Conservation (phyloP, 2,888 invertebrate species). For the Euplagia quadripunctaria region DNA sequence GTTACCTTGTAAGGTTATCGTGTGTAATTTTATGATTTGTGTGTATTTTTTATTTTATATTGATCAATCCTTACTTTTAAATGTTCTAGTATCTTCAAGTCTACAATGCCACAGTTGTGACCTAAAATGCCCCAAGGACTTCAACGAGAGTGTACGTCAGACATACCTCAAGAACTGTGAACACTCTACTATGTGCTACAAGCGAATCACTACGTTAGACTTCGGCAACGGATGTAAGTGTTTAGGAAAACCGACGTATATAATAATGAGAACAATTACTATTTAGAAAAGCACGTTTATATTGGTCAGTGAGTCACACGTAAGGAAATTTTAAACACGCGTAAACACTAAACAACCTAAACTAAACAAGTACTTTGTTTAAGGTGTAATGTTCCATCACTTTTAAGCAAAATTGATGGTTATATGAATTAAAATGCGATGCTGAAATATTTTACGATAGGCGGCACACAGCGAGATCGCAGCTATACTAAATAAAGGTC, state of each 20-base stretch:
- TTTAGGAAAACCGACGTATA: background rate
- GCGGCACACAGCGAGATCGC: too few species aligned
- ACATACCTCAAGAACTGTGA: slow-evolving; percentile 90
- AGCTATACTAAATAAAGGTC: too few species aligned
- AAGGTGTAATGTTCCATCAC: background rate
- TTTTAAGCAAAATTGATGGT: background rate
- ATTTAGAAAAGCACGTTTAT: background rate
- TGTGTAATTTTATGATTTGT: background rate
- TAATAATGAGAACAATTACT: background rate
- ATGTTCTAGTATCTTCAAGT: slow-evolving; percentile 66
- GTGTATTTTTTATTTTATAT: background rate
- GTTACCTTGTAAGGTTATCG: background rate
- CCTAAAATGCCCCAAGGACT: slow-evolving; percentile 67
- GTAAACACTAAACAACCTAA: background rate
- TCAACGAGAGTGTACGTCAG: slow-evolving; percentile 86
- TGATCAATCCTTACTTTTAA: background rate
- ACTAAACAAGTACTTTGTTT: background rate
- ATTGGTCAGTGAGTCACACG: background rate
- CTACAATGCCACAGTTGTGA: slow-evolving; percentile 73
- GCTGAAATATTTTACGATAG: too few species aligned
- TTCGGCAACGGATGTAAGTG: slow-evolving; percentile 89
- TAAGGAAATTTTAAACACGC: background rate
- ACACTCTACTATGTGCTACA: slow-evolving; percentile 93
- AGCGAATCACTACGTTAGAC: slow-evolving; percentile 88
- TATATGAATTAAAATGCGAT: background rate